Base-by-base conservation (phyloP, 2,888 invertebrate genomes). In the Lepidochitona cinerea region DNA sequence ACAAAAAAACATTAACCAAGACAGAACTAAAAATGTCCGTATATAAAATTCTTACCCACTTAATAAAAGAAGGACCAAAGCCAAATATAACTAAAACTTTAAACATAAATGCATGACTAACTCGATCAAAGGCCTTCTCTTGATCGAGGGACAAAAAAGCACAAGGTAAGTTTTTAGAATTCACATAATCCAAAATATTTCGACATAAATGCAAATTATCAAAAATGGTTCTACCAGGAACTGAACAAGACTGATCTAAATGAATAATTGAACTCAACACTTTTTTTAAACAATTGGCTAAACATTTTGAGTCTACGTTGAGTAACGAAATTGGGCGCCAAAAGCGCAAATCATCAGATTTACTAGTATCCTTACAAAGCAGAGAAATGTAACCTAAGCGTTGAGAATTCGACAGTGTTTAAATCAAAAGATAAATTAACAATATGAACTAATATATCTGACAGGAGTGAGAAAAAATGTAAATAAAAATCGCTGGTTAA, bases 81-180 rank as follows among this genome's bases (percentile, higher is more conserved):
- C 59, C 59, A 70, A 32, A 70, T 12, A 14, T 37, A 37, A 59
- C 23, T 7, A 64, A 59, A 26, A 32, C 14, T 14, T 23, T 36
- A 36, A 70, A 70, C 37, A 70, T n/a, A 35, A 59, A 70, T 12
- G n/a, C 35, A 70, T 59, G 59, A 32, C 59, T 70, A 12, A 73
- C 73, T 35, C 73, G 26, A 41, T 73, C 73, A 64, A 73, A 73
- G n/a, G 73, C 73, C 35, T 73, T 73, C 36, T 65, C 69, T 70
- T 73, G 73, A 37, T 73, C 73, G 18, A 70, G 59, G 23, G 37
- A 37, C 9, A 69, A n/a, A 29, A 73, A 41, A 23, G 37, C 64
- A 49, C 33, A 12, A 18, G 41, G 33, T 6, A 66, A 32, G 18
- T 72, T 41, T 23, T 66, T 52, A 14, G 32, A 23, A 64, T 75